phyloP scores from a whole-genome alignment of 2,113 vertebrate species.

The Pipa parva region DNA sequence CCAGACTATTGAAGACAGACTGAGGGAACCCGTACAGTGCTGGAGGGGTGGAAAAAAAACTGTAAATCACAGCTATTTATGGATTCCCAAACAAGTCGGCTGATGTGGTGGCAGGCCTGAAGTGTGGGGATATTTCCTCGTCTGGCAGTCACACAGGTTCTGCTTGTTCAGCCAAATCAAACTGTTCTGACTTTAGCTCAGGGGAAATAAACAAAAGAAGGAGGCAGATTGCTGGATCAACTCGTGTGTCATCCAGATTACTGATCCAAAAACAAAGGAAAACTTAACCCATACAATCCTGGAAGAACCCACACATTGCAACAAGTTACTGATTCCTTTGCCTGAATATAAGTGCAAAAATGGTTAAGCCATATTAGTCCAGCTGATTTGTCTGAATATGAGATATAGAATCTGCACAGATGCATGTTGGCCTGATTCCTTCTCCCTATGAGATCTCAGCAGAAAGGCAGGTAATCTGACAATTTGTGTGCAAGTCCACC shows the following conservation, averaged over 20 bases:
- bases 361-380: too few relatives aligned
- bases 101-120: neutral
- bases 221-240: constrained; percentile 36
- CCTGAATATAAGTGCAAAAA: neutral
- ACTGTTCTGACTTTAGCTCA: constrained; percentile 32
- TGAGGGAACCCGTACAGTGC: constrained; percentile 7
- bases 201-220: constrained; percentile 40
- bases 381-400: too few relatives aligned
- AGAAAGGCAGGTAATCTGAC: constrained; percentile 1
- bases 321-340: neutral
- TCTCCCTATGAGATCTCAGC: neutral
- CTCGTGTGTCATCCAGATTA: constrained; percentile 33
- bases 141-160: constrained; percentile 22
- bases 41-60: neutral
- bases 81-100: constrained; percentile 20
- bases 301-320: neutral
- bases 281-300: constrained; percentile 15
- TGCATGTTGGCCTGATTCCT: neutral
- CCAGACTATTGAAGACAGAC: constrained; percentile 3
- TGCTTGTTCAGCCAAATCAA: constrained; percentile 42
- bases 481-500: constrained; percentile 1
- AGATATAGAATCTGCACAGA: neutral
- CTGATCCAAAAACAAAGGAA: constrained; percentile 16
- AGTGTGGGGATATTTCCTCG: constrained; percentile 22
- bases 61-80: constrained; percentile 31